Percentiles rank a stretch among this genome's conserved stretches.
phyloP scores from a whole-genome alignment of 2,888 invertebrate species.

The Copidosoma aretas region DNA sequence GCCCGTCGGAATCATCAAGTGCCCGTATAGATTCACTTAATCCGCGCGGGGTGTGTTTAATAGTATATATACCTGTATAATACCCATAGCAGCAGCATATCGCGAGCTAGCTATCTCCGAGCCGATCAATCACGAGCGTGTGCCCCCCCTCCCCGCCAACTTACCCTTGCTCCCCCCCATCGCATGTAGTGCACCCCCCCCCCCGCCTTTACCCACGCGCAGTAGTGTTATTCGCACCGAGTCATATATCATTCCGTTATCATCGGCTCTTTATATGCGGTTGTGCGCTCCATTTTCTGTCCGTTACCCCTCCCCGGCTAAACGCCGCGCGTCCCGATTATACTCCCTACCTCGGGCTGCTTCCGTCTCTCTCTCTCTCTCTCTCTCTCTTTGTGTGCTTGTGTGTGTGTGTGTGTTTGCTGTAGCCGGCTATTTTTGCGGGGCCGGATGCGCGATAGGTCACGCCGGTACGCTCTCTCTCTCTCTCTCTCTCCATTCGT shows the following conservation, averaged over 20 bases:
- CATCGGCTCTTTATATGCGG: slow-evolving; percentile 64
- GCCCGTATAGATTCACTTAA: slow-evolving; percentile 60
- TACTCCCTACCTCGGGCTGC: background rate
- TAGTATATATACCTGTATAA: too few relatives aligned
- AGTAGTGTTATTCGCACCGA: slow-evolving; percentile 57
- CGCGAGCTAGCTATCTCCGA: slow-evolving; percentile 56
- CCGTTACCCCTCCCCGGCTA: slow-evolving; percentile 49
- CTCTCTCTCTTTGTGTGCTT: too few relatives aligned
- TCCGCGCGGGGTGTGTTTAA: slow-evolving; percentile 60
- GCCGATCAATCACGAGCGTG: slow-evolving; percentile 60
- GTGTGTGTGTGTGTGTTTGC: too few relatives aligned
- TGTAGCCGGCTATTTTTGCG: too few relatives aligned
- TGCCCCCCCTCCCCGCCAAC: slow-evolving; percentile 16
- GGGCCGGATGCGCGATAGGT: slow-evolving; percentile 28
- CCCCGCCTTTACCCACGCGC: slow-evolving; percentile 46
- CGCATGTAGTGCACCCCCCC: slow-evolving; percentile 40
- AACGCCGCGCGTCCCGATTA: slow-evolving; percentile 18
- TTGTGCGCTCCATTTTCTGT: slow-evolving; percentile 62
- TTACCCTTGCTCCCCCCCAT: slow-evolving; percentile 28
- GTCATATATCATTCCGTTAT: slow-evolving; percentile 63
- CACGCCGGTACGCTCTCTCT: slow-evolving; percentile 1
- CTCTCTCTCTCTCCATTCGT: background rate
- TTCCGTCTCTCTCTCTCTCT: too few relatives aligned
- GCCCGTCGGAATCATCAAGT: slow-evolving; percentile 53
- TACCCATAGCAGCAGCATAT: background rate